Evolutionary conservation across 2,797 vertebrate genomes (phyloP).

Genomic region (Epinephelus awoara): DNA sequence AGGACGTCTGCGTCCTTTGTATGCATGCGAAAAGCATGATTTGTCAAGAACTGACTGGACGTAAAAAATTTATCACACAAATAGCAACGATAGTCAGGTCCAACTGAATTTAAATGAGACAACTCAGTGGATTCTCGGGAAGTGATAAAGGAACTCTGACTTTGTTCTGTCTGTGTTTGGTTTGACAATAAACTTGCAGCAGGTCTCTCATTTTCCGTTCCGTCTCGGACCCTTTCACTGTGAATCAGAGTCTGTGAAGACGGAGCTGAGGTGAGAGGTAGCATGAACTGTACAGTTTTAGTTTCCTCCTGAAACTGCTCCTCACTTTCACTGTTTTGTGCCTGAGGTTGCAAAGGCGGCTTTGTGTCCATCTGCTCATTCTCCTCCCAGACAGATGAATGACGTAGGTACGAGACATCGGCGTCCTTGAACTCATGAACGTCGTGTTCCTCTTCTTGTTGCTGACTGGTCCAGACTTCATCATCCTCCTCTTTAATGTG

Average conservation of each 20-base stretch:
- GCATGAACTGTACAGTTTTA: background rate
- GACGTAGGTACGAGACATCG: background rate
- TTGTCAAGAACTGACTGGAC: slow-evolving; percentile 59
- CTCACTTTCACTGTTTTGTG: slow-evolving; percentile 31
- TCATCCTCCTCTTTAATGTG: slow-evolving; percentile 69
- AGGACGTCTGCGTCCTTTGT: slow-evolving; percentile 25
- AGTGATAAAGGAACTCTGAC: background rate
- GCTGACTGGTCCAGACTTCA: slow-evolving; percentile 49
- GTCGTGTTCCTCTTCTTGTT: slow-evolving; percentile 13
- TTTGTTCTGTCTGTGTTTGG: slow-evolving; percentile 16
- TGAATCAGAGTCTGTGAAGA: slow-evolving; percentile 24
- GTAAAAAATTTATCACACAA: slow-evolving; percentile 63
- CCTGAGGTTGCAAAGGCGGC: slow-evolving; percentile 13
- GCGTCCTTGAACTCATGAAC: slow-evolving; percentile 15
- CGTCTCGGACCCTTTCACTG: slow-evolving; percentile 14
- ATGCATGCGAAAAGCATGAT: slow-evolving; percentile 62
- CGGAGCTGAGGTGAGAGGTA: background rate
- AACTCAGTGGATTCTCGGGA: slow-evolving; percentile 21
- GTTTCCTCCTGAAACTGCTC: slow-evolving; percentile 37
- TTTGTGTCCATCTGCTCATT: slow-evolving; percentile 34
- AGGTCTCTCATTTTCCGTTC: slow-evolving; percentile 5
- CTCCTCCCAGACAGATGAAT: slow-evolving; percentile 33
- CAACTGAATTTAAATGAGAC: slow-evolving; percentile 1
- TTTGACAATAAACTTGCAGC: slow-evolving; percentile 16
- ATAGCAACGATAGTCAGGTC: slow-evolving; percentile 42